These are phyloP conservation scores for Clarias magur DNA, from an alignment of 2,113 vertebrate genomes.

Conservation along the genomic window DNA sequence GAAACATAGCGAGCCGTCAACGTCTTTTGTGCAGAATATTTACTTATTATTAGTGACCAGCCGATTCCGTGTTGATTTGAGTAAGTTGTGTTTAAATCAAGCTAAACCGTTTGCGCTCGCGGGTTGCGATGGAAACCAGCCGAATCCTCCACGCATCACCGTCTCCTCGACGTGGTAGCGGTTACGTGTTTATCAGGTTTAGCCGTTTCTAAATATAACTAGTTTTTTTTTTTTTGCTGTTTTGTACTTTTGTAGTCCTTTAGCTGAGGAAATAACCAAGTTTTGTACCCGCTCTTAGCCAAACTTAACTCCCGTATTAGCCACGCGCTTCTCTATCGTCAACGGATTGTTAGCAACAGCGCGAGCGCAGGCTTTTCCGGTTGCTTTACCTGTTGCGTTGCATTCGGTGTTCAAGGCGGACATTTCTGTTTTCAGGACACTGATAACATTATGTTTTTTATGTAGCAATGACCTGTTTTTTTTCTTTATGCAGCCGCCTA, in stretches of 20 bases:
- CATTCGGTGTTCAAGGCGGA: background rate
- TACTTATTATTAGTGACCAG: background rate
- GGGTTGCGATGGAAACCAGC: slow-evolving; percentile 58
- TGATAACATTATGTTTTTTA: background rate
- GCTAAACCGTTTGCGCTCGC: slow-evolving; percentile 22
- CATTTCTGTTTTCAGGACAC: background rate
- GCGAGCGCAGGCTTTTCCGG: background rate
- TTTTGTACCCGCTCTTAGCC: background rate
- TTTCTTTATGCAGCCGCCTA: slow-evolving; percentile 60
- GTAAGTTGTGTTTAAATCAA: background rate
- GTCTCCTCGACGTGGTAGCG: background rate
- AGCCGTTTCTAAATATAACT: background rate
- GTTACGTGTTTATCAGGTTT: background rate
- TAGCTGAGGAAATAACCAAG: background rate
- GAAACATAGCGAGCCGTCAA: background rate
- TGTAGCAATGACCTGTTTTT: slow-evolving; percentile 29
- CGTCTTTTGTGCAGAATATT: background rate
- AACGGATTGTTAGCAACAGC: background rate
- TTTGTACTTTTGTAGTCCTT: background rate
- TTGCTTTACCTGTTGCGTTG: slow-evolving; percentile 18
- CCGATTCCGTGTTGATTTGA: background rate
- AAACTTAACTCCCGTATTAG: background rate
- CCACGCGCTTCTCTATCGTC: background rate
- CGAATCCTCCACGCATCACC: background rate
- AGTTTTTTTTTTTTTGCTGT: background rate